Percentiles rank a stretch among this genome's conserved stretches.
These are phyloP conservation scores for Malthinus flaveolus DNA, from an alignment of 2,888 invertebrate species.

Conservation along the genomic window DNA sequence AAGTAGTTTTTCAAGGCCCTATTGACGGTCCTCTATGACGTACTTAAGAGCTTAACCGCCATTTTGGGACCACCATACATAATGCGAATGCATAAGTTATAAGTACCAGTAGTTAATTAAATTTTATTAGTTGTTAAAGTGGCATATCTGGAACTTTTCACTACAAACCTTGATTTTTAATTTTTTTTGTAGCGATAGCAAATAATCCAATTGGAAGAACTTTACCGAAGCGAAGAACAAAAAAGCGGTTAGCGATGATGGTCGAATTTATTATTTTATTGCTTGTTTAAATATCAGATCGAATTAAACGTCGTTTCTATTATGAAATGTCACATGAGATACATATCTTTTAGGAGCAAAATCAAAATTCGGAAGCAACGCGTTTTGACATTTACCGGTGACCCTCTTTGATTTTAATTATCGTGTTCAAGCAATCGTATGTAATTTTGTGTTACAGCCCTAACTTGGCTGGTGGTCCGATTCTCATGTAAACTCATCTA, in stretches of 20 bases:
- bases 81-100: no score
- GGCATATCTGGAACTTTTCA: no score
- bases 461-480: slow-evolving; percentile 32
- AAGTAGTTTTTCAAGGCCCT: no score
- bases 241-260: neutral
- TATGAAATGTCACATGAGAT: slow-evolving; percentile 13
- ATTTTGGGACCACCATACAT: no score
- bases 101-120: no score
- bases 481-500: slow-evolving; percentile 30
- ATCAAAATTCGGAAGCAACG: slow-evolving; percentile 26
- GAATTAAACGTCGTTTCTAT: slow-evolving; percentile 7
- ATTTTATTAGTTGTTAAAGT: no score
- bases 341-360: slow-evolving; percentile 8
- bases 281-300: slow-evolving; percentile 12
- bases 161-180: no score
- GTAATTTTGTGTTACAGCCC: slow-evolving; percentile 31
- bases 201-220: no score
- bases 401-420: slow-evolving; percentile 33
- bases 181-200: no score
- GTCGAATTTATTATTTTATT: slow-evolving; percentile 4
- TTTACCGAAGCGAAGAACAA: no score
- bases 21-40: no score
- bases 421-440: slow-evolving; percentile 35
- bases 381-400: slow-evolving; percentile 28
- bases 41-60: no score